Conservation (phyloP, 1,140 invertebrate species). For the Eupristina koningsbergeri region DNA sequence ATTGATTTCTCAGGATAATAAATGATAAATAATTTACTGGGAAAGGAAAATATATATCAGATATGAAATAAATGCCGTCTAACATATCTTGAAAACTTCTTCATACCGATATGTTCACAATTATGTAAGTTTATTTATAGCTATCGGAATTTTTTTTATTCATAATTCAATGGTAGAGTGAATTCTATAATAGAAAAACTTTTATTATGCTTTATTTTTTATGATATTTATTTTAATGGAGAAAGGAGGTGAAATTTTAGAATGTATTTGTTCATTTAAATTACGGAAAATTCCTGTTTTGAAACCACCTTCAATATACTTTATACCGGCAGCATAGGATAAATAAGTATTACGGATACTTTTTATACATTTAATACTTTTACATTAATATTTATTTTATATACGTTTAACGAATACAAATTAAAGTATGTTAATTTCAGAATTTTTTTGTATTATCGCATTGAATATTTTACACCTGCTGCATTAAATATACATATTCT, state of each 20-base stretch:
- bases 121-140: neutral
- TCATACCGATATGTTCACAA: neutral
- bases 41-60: neutral
- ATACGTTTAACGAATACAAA: neutral
- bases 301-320: too few species aligned
- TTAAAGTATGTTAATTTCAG: neutral
- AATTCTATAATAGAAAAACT: neutral
- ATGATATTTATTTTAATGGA: neutral
- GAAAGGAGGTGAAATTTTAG: conserved; percentile 29
- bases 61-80: neutral
- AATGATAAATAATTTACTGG: neutral
- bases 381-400: neutral
- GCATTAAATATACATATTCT: neutral
- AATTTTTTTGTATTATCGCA: neutral
- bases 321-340: too few species aligned
- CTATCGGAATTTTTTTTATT: neutral
- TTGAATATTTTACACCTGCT: neutral
- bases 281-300: neutral
- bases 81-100: neutral
- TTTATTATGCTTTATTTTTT: neutral
- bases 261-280: neutral
- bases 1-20: neutral
- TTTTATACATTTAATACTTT: neutral
- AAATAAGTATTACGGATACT: neutral
- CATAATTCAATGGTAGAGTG: neutral